phyloP scores from a whole-genome alignment of 2,113 vertebrate species.

The Rhineura floridana region DNA sequence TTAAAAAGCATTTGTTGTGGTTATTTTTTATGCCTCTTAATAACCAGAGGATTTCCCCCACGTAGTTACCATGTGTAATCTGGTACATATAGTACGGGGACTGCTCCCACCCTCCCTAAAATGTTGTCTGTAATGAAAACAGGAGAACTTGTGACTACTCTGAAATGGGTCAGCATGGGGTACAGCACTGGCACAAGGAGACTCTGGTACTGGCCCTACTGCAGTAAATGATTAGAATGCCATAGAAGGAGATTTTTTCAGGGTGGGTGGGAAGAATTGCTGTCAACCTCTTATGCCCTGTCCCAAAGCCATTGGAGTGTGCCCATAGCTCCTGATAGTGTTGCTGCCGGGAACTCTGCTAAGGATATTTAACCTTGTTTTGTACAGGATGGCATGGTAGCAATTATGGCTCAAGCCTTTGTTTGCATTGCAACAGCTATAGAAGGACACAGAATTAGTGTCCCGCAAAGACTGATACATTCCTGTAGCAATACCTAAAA shows the following conservation, averaged over 20 bases:
- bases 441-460: neutral
- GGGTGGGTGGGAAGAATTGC: neutral
- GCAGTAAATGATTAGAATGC: neutral
- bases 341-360: neutral
- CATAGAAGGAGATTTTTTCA: neutral
- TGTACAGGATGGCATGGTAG: neutral
- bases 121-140: neutral
- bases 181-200: neutral
- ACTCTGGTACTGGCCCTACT: neutral
- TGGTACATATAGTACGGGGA: neutral
- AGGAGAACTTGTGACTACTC: neutral
- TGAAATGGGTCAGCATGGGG: neutral
- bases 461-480: neutral
- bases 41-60: neutral
- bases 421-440: neutral
- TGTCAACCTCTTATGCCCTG: neutral
- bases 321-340: neutral
- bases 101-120: neutral
- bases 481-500: constrained; percentile 2
- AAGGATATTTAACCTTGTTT: neutral
- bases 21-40: neutral
- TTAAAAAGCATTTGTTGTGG: neutral
- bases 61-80: neutral
- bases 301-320: neutral
- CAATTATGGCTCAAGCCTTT: neutral